phyloP scores from a whole-genome alignment of 2,888 invertebrate genomes.

The Drosophila niveifrons region DNA sequence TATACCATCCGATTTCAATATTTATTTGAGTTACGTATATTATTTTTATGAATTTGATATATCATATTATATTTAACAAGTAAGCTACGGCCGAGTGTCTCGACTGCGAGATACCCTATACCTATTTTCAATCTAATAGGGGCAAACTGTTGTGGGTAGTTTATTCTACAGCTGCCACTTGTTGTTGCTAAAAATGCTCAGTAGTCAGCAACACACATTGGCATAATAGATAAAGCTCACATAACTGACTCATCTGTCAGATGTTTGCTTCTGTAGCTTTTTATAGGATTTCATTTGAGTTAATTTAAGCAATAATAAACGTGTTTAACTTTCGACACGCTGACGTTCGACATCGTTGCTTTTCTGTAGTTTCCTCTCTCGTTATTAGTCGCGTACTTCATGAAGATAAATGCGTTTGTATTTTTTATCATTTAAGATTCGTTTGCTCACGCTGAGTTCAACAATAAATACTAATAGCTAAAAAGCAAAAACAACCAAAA shows the following conservation, averaged over 20 bases:
- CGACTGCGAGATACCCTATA: too few relatives aligned
- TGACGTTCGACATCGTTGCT: background rate
- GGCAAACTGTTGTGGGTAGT: too few relatives aligned
- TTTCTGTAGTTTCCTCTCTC: background rate
- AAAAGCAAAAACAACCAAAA: slow-evolving; percentile 29
- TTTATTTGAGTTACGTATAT: too few relatives aligned
- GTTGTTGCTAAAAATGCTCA: background rate
- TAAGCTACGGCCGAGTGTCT: too few relatives aligned
- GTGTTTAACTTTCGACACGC: background rate
- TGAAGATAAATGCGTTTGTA: slow-evolving; percentile 40
- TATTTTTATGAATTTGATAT: too few relatives aligned
- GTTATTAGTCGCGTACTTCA: background rate
- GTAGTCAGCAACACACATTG: too few relatives aligned
- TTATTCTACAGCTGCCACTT: background rate
- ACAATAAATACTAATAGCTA: slow-evolving; percentile 70
- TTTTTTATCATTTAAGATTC: slow-evolving; percentile 48
- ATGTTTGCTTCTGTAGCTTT: background rate
- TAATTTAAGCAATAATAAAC: background rate
- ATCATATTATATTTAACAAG: too few relatives aligned
- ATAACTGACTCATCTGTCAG: too few relatives aligned
- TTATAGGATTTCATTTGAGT: background rate
- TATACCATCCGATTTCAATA: too few relatives aligned
- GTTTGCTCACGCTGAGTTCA: slow-evolving; percentile 21
- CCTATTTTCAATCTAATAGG: too few relatives aligned
- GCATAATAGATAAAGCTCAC: too few relatives aligned